phyloP scores from a whole-genome alignment of 2,797 vertebrate species.

The Delichon dasypus region DNA sequence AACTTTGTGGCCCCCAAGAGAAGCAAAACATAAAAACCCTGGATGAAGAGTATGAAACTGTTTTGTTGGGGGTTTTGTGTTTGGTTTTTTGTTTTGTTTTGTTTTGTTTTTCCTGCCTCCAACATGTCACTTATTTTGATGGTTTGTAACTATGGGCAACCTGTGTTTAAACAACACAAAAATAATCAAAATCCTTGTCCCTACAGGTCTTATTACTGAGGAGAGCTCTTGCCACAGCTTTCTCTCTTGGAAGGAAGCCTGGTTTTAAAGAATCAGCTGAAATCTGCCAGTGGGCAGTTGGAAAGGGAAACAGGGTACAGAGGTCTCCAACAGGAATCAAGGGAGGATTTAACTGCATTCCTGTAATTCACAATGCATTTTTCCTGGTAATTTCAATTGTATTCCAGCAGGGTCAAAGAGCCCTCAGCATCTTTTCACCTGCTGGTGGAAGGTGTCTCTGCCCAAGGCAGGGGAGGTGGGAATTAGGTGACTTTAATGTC shows the following conservation, averaged over 20 bases:
- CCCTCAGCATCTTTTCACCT: not conserved
- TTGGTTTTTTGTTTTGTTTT: not conserved
- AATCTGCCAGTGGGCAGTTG: not conserved
- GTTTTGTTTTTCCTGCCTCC: not conserved
- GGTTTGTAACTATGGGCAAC: not conserved
- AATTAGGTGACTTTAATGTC: not conserved
- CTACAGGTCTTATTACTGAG: conserved; percentile 34
- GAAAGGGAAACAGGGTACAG: not conserved
- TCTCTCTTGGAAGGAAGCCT: not conserved
- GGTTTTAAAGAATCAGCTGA: not conserved
- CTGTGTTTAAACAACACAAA: not conserved
- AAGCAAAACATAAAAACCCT: not conserved
- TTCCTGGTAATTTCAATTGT: not conserved
- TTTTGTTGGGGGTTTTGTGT: not conserved
- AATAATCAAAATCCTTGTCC: not conserved
- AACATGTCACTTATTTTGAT: not conserved
- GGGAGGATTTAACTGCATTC: not conserved
- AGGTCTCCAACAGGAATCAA: not conserved
- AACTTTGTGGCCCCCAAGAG: not conserved
- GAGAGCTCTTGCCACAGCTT: not conserved
- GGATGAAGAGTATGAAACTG: not conserved
- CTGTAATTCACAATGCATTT: accelerated
- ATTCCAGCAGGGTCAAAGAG: not conserved
- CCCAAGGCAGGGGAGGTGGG: not conserved
- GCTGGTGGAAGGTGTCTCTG: not conserved